Conservation (phyloP, 2,113 vertebrate species). For the Burhinus oedicnemus region DNA sequence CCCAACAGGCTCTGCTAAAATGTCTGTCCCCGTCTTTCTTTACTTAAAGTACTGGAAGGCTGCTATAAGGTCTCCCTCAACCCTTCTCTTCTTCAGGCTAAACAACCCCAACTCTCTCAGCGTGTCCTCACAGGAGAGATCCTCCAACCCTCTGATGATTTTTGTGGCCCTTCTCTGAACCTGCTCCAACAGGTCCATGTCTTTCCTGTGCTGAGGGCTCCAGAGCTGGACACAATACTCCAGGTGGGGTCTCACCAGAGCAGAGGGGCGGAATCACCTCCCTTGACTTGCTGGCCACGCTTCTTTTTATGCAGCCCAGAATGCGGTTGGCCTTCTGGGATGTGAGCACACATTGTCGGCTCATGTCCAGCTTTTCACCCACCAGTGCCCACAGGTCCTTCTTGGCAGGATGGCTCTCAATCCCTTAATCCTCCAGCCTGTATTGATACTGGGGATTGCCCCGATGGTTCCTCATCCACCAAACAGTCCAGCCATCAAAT, state of each 20-base stretch:
- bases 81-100: not conserved
- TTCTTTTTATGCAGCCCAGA: not conserved
- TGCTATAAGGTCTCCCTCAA: not conserved
- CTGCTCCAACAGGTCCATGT: not conserved
- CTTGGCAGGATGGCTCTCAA: not conserved
- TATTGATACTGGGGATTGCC: not conserved
- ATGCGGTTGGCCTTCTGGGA: not conserved
- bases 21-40: not conserved
- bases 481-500: not conserved
- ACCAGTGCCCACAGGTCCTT: not conserved
- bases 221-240: not conserved
- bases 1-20: not conserved
- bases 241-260: not conserved
- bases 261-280: not conserved
- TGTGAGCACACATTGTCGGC: not conserved
- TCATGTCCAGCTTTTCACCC: not conserved
- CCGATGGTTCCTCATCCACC: not conserved
- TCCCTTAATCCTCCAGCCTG: not conserved
- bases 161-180: not conserved
- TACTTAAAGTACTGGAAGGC: not conserved
- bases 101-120: not conserved
- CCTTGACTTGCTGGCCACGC: not conserved
- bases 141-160: not conserved
- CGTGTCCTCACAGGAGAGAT: not conserved
- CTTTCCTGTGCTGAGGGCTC: not conserved